Evolutionary conservation across 2,113 vertebrate species (phyloP).

Genomic region (Ranitomeya imitator): DNA sequence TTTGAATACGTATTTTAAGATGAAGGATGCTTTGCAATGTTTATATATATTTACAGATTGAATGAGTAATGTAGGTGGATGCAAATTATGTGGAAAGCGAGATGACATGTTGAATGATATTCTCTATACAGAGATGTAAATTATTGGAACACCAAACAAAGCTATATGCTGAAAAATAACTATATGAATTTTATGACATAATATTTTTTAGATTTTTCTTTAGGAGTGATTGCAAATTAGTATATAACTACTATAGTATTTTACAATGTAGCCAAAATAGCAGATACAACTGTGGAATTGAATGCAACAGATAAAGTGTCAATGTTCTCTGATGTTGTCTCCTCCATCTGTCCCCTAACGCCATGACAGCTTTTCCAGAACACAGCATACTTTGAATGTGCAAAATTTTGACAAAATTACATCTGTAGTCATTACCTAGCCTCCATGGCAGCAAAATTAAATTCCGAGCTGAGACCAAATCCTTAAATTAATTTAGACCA

Average conservation of each 20-base stretch:
- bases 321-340: too few species aligned
- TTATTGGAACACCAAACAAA: conserved; percentile 33
- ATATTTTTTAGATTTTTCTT: not conserved
- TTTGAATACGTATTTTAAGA: conserved; percentile 57
- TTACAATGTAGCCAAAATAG: not conserved
- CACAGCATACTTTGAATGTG: too few species aligned
- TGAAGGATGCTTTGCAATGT: conserved; percentile 53
- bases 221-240: not conserved
- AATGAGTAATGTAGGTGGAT: conserved; percentile 55
- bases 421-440: too few species aligned
- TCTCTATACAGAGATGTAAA: conserved; percentile 42
- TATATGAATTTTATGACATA: not conserved
- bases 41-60: conserved; percentile 56
- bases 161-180: not conserved
- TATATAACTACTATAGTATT: not conserved
- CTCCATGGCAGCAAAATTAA: too few species aligned
- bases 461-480: too few species aligned
- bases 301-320: not conserved
- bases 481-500: too few species aligned
- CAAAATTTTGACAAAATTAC: too few species aligned
- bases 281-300: not conserved
- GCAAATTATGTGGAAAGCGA: conserved; percentile 54
- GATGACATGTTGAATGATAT: conserved; percentile 50
- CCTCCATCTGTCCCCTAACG: too few species aligned
- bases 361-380: too few species aligned